Evolutionary conservation across 2,113 vertebrate genomes (phyloP).

Genomic region (Cynoglossus semilaevis): DNA sequence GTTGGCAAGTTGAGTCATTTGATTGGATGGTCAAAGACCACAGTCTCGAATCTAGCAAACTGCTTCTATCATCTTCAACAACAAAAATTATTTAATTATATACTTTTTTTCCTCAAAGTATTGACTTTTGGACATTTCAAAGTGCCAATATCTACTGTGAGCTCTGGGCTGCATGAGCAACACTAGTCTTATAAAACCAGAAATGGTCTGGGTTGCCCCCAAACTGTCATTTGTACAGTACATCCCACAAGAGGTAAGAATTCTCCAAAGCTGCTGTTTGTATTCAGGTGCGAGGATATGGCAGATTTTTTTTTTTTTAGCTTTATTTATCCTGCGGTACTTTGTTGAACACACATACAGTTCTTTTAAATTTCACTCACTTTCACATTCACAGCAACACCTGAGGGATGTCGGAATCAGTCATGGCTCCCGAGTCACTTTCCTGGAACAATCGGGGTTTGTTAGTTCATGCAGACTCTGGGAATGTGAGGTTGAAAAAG

Average conservation of each 20-base stretch:
- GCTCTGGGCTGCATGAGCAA: constrained; percentile 24
- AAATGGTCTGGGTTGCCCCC: constrained; percentile 53
- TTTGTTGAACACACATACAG: constrained; percentile 16
- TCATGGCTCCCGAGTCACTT: constrained; percentile 20
- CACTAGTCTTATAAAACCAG: constrained; percentile 29
- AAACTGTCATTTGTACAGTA: constrained; percentile 67
- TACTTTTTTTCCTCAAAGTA: constrained; percentile 11
- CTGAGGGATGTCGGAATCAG: constrained; percentile 26
- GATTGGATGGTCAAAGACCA: no score
- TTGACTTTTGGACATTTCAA: constrained; percentile 39
- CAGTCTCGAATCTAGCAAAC: no score
- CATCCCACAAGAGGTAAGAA: constrained; percentile 36
- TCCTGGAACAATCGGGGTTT: constrained; percentile 15
- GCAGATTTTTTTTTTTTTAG: not conserved
- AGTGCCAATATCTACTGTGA: constrained; percentile 27
- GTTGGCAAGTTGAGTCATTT: no score
- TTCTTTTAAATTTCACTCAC: constrained; percentile 4
- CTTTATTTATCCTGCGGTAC: constrained; percentile 39
- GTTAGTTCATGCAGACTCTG: constrained; percentile 9
- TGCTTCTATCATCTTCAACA: no score
- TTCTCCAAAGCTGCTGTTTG: constrained; percentile 49
- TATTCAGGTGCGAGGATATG: constrained; percentile 32
- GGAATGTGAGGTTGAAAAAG: not conserved
- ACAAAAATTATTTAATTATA: no score
- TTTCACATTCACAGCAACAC: constrained; percentile 35